Conservation (phyloP, 92 coral and sea anemone genomes). For the Muricea muricata region DNA sequence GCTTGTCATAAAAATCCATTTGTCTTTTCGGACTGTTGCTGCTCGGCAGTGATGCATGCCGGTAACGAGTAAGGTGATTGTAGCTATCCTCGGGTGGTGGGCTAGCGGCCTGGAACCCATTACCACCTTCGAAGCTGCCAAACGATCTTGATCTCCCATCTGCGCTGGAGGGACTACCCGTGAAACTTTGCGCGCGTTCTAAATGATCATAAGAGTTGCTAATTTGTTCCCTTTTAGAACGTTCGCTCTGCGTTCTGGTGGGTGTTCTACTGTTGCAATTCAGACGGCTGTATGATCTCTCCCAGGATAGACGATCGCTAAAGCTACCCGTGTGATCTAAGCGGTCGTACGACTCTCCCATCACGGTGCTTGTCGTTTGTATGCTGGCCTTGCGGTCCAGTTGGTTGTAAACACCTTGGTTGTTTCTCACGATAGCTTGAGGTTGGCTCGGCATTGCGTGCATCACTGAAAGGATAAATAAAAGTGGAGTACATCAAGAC, state of each 20-base stretch:
- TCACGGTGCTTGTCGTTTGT: background rate
- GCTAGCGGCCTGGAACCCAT: constrained; percentile 2
- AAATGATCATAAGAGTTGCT: constrained; percentile 23
- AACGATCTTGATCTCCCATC: constrained; percentile 8
- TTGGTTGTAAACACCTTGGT: constrained; percentile 20
- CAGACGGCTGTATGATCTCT: constrained; percentile 29
- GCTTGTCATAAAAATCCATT: constrained; percentile 17
- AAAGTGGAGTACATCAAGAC: too few relatives aligned
- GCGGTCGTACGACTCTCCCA: constrained; percentile 11
- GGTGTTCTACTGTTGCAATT: background rate
- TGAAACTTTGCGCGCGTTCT: constrained; percentile 9
- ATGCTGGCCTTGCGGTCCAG: constrained; percentile 19
- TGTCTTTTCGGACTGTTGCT: constrained; percentile 3
- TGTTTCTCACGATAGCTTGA: background rate
- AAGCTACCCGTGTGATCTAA: constrained; percentile 21
- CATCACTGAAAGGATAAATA: background rate
- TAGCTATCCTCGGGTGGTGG: constrained; percentile 44
- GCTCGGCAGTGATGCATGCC: constrained; percentile 28
- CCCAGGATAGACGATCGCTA: constrained; percentile 1
- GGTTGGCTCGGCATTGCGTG: constrained; percentile 17
- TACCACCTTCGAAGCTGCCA: constrained; percentile 25
- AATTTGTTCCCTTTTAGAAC: background rate
- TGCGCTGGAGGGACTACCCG: constrained; percentile 7
- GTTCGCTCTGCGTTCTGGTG: background rate
- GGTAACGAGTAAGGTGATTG: constrained; percentile 6